phyloP scores from a whole-genome alignment of 2,888 invertebrate species.

The Odontocerum albicorne region DNA sequence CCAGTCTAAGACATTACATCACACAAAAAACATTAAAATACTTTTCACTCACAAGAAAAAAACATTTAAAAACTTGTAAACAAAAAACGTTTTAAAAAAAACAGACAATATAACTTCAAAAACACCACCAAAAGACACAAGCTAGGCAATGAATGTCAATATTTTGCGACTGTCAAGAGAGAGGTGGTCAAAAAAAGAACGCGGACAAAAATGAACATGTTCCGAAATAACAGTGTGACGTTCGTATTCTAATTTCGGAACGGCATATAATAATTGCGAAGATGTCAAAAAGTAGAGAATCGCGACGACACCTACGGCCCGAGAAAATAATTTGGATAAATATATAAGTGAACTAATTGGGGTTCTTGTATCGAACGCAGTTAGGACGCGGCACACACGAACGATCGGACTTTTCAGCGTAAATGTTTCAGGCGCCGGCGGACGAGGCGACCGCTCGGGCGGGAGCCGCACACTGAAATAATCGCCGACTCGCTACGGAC shows the following conservation, averaged over 20 bases:
- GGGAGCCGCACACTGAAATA: slow-evolving; percentile 6
- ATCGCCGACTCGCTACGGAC: not conserved
- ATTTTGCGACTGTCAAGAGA: not conserved
- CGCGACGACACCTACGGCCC: too few species aligned
- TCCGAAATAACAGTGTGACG: slow-evolving; percentile 10
- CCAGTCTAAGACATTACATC: not conserved
- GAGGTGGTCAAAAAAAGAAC: slow-evolving; percentile 3
- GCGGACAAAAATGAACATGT: slow-evolving; percentile 8
- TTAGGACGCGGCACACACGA: slow-evolving; percentile 1
- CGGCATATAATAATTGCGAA: slow-evolving; percentile 1
- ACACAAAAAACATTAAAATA: not conserved
- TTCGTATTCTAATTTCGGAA: slow-evolving; percentile 7
- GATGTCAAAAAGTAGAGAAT: not conserved
- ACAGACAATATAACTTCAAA: too few species aligned
- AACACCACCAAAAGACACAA: too few species aligned
- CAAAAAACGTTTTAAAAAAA: too few species aligned
- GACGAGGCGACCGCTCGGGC: slow-evolving; percentile 11
- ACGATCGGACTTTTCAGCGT: not conserved
- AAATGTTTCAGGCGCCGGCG: not conserved
- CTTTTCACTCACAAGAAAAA: not conserved
- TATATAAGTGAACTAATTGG: too few species aligned
- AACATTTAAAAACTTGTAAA: too few species aligned
- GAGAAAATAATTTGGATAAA: too few species aligned
- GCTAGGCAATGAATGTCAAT: too few species aligned
- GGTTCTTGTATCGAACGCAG: too few species aligned